Evolutionary conservation across 2,113 vertebrate species (phyloP), one percentile per base, ranked within the genome.

Genomic region (Dermatemys mawii): DNA sequence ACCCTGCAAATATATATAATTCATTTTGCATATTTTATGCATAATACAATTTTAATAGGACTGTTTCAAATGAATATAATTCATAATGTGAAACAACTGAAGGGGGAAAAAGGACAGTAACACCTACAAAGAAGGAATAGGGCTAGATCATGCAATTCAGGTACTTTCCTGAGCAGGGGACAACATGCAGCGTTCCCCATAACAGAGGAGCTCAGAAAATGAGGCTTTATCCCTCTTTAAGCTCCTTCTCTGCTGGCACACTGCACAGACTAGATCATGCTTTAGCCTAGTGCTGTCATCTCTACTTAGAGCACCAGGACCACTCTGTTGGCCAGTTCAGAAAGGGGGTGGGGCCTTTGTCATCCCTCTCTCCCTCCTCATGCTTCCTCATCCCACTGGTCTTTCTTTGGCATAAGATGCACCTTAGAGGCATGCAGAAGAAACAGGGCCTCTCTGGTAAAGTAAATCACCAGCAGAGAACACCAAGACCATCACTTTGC

Each of bases 11-110:
- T 94, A 88, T 55, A 85, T 93, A 46, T 81, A 76, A 94, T 91
- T 90, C 0, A 93, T 90, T 93, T 76, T 82, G 91, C 95, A 95
- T 95, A 86, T 93, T 93, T 97, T 96, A 95, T 95, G 80, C 84
- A 93, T 90, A 94, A 92, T 46, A 22, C 6, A 93, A 86, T 88
- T 90, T 94, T 93, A 90, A 93, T 82, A 88, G 88, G 90, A 96
- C 95, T 96, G 53, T 87, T 96, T 96, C 84, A 93, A 93, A 94
- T 35, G 93, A 83, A 93, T 60, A 88, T 5, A 17, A 95, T 87
- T 88, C 90, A 87, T 50, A 78, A 67, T 54, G 84, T 24, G 93
- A 94, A 95, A 55, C 89, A 55, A 67, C 96, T 96, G 96, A 93
- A 94, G 95, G 81, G 79, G 73, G 93, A 46, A 26, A 73, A 83